phyloP scores from a whole-genome alignment of 2,113 vertebrate genomes.

The Pavo muticus region DNA sequence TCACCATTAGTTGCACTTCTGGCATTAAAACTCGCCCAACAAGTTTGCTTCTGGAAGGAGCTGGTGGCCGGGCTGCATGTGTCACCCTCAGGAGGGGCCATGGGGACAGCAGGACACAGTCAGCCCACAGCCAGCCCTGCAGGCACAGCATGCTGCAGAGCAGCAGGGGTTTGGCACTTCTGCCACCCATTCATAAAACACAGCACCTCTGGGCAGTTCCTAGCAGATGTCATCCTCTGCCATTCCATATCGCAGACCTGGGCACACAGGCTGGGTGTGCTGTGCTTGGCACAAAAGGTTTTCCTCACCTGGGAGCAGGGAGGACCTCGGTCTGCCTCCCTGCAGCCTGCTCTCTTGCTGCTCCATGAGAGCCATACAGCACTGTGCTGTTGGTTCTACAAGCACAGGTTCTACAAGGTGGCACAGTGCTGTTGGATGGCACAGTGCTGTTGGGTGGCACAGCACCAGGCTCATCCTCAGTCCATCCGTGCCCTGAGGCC shows the following conservation, averaged over 20 bases:
- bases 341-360: neutral
- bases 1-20: neutral
- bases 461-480: neutral
- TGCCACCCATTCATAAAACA: neutral
- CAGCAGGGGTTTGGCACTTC: too few relatives aligned
- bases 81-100: neutral
- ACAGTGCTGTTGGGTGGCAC: too few relatives aligned
- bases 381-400: too few relatives aligned
- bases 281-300: too few relatives aligned
- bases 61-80: accelerated
- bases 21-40: slow-evolving; percentile 57
- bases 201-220: accelerated
- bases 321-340: neutral
- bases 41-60: slow-evolving; percentile 3
- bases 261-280: too few relatives aligned
- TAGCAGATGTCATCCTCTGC: accelerated
- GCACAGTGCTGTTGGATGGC: too few relatives aligned
- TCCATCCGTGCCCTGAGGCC: neutral
- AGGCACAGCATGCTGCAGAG: too few relatives aligned
- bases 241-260: too few relatives aligned
- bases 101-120: neutral
- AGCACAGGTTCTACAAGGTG: too few relatives aligned
- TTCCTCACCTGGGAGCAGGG: neutral
- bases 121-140: neutral
- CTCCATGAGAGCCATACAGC: neutral